Evolutionary conservation across 2,113 vertebrate genomes (phyloP).

Genomic region (Trinectes maculatus): DNA sequence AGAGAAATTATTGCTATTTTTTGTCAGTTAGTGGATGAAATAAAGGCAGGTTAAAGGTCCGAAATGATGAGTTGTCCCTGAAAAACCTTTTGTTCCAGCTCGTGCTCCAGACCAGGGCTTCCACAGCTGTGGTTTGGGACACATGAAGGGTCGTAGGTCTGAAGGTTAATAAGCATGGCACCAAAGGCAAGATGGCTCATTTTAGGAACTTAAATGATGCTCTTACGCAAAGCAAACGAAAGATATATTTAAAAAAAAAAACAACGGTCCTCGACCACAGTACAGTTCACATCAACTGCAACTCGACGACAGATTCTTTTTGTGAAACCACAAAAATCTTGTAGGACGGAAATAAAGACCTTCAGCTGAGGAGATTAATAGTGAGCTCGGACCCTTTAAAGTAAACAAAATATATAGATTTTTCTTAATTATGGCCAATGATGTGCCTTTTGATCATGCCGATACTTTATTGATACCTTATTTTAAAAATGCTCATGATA

Average conservation of each 20-base stretch:
- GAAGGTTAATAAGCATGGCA: conserved; percentile 18
- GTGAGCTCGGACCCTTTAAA: not conserved
- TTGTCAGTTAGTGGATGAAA: conserved; percentile 77
- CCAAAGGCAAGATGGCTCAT: conserved; percentile 2
- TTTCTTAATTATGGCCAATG: too few relatives aligned
- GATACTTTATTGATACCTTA: not conserved
- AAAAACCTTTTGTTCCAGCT: conserved; percentile 16
- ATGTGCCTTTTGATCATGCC: not conserved
- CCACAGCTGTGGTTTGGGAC: not conserved
- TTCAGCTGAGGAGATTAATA: not conserved
- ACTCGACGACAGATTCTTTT: not conserved
- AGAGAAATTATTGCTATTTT: conserved; percentile 88
- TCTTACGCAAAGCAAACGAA: conserved; percentile 13
- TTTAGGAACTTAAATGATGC: conserved; percentile 20
- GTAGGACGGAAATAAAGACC: not conserved
- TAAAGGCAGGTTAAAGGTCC: conserved; percentile 65
- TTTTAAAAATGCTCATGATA: too few relatives aligned
- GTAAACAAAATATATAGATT: too few relatives aligned
- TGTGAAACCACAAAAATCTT: not conserved
- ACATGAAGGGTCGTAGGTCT: not conserved
- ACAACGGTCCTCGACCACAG: not conserved
- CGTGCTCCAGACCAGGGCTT: conserved; percentile 7
- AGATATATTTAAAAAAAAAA: conserved; percentile 4
- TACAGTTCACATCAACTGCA: conserved; percentile 5
- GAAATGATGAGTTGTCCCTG: conserved; percentile 39